These are phyloP conservation scores for Ophion slaviceki DNA, from an alignment of 2,888 invertebrate species.

Conservation along the genomic window DNA sequence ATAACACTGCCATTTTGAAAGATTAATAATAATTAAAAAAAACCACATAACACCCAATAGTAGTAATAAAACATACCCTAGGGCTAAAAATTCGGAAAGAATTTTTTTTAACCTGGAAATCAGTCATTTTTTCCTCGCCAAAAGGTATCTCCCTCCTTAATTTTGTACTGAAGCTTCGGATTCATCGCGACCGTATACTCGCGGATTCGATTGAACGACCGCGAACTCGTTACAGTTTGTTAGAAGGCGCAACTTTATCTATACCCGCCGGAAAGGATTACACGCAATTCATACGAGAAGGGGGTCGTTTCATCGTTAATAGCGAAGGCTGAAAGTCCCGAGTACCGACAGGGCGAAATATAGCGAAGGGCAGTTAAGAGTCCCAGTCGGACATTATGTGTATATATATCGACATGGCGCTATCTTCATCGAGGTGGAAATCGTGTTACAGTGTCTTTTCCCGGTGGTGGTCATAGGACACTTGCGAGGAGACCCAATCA, in stretches of 20 bases:
- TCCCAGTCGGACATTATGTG: neutral
- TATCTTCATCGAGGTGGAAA: constrained; percentile 23
- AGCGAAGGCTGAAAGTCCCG: constrained; percentile 3
- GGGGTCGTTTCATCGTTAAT: neutral
- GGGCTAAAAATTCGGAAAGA: no score
- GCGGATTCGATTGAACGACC: neutral
- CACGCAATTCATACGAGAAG: constrained; percentile 13
- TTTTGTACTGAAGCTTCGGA: no score
- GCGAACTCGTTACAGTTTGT: neutral
- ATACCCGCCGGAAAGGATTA: neutral
- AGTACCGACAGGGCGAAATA: constrained; percentile 19
- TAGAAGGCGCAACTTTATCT: neutral
- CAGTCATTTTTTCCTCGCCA: no score
- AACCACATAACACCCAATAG: no score
- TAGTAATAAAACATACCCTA: no score
- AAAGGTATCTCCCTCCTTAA: no score
- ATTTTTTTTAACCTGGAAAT: no score
- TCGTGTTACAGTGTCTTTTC: constrained; percentile 34
- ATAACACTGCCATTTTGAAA: no score
- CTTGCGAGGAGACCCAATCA: constrained; percentile 80
- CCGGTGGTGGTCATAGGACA: constrained; percentile 48
- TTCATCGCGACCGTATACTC: no score
- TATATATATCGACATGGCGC: neutral
- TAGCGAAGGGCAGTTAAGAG: constrained; percentile 9
- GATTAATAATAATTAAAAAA: no score